These are phyloP conservation scores for Synanceia verrucosa DNA, from an alignment of 2,797 vertebrate genomes.

Conservation along the genomic window DNA sequence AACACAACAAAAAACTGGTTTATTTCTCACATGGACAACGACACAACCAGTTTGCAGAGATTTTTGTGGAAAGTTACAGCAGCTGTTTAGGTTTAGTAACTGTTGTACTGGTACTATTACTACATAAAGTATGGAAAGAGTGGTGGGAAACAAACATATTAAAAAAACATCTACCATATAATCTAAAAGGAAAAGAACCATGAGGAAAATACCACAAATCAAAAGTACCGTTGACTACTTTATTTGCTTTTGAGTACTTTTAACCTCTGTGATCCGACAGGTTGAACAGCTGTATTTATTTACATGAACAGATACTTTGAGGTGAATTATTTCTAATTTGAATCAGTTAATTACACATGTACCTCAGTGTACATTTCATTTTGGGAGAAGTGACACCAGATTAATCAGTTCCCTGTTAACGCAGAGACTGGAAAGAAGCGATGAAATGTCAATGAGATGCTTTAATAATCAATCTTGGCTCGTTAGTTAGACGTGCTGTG, in stretches of 20 bases:
- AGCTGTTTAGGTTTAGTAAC: not conserved
- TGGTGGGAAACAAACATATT: not conserved
- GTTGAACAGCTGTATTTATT: not conserved
- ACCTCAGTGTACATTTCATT: not conserved
- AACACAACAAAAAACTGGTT: no score
- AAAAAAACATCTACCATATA: no score
- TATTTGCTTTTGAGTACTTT: no score
- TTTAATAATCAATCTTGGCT: not conserved
- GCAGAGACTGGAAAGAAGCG: not conserved
- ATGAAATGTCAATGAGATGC: not conserved
- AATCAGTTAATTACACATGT: not conserved
- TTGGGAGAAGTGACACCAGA: not conserved
- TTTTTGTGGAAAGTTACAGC: constrained; percentile 18
- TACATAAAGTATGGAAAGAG: not conserved
- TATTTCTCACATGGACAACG: no score
- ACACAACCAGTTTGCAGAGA: constrained; percentile 36
- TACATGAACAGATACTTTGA: not conserved
- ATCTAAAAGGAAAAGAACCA: not conserved
- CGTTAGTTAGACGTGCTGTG: not conserved
- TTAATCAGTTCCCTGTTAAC: not conserved
- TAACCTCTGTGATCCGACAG: not conserved
- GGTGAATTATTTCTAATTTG: not conserved
- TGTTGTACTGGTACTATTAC: not conserved
- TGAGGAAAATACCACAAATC: not conserved
- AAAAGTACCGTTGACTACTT: not conserved